A percentile compares a stretch with the other conserved stretches of the same genome.
Conservation (phyloP, 2,113 vertebrate genomes). For the Upupa epops region DNA sequence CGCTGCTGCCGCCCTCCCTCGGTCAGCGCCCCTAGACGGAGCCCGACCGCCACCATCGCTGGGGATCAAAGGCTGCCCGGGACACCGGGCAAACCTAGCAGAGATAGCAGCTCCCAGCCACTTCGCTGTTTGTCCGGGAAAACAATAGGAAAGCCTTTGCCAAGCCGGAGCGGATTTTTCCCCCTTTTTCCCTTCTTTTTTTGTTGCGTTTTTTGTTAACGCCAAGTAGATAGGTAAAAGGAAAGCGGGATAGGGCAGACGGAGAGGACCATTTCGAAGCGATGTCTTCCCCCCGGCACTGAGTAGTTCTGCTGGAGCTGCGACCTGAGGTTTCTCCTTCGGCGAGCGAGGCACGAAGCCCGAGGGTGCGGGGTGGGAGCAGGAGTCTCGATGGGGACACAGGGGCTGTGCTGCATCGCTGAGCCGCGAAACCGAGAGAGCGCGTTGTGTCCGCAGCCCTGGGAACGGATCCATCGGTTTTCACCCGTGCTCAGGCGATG, state of each 20-base stretch:
- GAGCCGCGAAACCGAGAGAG: not conserved
- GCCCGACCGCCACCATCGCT: not conserved
- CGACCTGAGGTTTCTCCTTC: not conserved
- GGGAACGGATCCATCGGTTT: too few species aligned
- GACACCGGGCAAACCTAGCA: not conserved
- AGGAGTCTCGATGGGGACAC: not conserved
- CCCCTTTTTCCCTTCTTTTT: too few species aligned
- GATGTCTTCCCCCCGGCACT: not conserved
- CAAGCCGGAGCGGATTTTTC: not conserved
- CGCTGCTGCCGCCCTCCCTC: not conserved
- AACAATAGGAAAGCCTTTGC: slow-evolving; percentile 50
- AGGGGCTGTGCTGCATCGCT: not conserved
- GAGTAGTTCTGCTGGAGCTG: not conserved
- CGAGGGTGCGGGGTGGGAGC: too few species aligned
- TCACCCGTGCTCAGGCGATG: not conserved
- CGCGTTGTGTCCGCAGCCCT: not conserved
- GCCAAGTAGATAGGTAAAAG: not conserved
- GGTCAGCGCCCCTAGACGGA: not conserved
- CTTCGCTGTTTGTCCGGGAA: not conserved
- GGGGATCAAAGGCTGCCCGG: not conserved
- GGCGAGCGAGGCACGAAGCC: not conserved
- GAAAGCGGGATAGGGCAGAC: not conserved
- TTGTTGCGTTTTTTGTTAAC: not conserved
- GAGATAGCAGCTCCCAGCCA: not conserved
- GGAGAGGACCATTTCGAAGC: not conserved